phyloP scores from a whole-genome alignment of 2,113 vertebrate genomes.

The Procavia capensis region DNA sequence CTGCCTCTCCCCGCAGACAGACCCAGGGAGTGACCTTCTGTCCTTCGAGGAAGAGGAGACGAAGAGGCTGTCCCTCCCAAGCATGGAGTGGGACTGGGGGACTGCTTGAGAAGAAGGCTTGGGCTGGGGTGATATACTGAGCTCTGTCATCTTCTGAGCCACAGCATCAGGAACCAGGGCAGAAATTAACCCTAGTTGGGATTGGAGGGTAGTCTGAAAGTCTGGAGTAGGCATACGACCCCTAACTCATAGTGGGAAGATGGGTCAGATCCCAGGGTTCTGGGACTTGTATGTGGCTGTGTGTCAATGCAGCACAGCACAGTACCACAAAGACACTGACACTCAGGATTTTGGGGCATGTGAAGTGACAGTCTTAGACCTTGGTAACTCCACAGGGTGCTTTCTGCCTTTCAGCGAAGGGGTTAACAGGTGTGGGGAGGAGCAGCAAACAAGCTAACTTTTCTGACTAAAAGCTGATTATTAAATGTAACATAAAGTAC shows the following conservation, averaged over 20 bases:
- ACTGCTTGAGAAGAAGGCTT: not conserved
- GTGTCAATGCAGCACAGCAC: not conserved
- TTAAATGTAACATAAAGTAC: constrained; percentile 40
- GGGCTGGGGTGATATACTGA: not conserved
- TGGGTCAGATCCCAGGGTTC: constrained; percentile 30
- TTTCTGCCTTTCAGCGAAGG: constrained; percentile 42
- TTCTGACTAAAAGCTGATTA: constrained; percentile 36
- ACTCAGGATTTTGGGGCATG: not conserved
- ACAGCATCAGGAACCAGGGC: not conserved
- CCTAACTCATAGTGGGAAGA: not conserved
- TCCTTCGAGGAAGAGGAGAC: constrained; percentile 50
- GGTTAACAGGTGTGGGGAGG: constrained; percentile 55
- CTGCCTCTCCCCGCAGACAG: constrained; percentile 52
- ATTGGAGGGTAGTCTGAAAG: constrained; percentile 2
- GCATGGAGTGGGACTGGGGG: not conserved
- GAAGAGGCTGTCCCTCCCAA: constrained; percentile 50
- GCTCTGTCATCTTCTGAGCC: not conserved
- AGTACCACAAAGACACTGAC: not conserved
- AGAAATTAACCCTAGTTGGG: constrained; percentile 17
- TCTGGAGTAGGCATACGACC: not conserved
- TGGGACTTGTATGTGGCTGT: not conserved
- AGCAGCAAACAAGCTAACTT: not conserved
- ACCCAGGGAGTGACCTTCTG: constrained; percentile 54
- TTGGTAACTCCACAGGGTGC: not conserved
- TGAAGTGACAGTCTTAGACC: not conserved